phyloP scores from a whole-genome alignment of 2,113 vertebrate species.

The Bombycilla garrulus region DNA sequence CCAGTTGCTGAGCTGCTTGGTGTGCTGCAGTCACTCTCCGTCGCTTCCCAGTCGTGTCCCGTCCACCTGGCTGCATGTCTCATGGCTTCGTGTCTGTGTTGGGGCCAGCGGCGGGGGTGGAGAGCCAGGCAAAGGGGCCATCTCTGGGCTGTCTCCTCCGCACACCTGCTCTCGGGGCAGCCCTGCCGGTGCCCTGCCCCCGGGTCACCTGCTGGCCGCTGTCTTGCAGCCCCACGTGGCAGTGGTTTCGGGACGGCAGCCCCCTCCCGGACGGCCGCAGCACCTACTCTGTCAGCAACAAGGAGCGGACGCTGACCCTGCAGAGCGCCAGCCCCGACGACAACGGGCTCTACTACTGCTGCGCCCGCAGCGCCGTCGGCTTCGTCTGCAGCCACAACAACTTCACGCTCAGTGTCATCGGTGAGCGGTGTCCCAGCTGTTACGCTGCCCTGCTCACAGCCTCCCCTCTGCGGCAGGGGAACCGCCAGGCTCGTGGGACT shows the following conservation, averaged over 20 bases:
- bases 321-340: conserved; percentile 80
- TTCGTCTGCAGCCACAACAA: conserved; percentile 88
- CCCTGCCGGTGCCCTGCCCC: background rate
- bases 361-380: conserved; percentile 86
- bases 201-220: background rate
- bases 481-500: background rate
- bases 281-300: conserved; percentile 85
- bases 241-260: conserved; percentile 87
- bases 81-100: conserved; percentile 49
- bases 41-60: conserved; percentile 39
- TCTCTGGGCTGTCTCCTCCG: conserved; percentile 3
- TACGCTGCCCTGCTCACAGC: background rate
- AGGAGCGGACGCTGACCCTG: conserved; percentile 88
- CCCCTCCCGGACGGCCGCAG: conserved; percentile 73
- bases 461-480: background rate
- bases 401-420: conserved; percentile 88
- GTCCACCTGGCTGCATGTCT: conserved; percentile 54
- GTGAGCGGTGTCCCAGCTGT: conserved; percentile 58
- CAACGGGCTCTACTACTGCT: conserved; percentile 91
- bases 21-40: conserved; percentile 44
- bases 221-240: conserved; percentile 82
- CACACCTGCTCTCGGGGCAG: background rate
- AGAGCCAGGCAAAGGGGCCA: background rate
- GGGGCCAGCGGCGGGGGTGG: background rate
- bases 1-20: background rate